Evolutionary conservation across 2,888 invertebrate species (phyloP), one percentile per base, ranked within the genome.

Genomic region (Crocallis elinguaria): DNA sequence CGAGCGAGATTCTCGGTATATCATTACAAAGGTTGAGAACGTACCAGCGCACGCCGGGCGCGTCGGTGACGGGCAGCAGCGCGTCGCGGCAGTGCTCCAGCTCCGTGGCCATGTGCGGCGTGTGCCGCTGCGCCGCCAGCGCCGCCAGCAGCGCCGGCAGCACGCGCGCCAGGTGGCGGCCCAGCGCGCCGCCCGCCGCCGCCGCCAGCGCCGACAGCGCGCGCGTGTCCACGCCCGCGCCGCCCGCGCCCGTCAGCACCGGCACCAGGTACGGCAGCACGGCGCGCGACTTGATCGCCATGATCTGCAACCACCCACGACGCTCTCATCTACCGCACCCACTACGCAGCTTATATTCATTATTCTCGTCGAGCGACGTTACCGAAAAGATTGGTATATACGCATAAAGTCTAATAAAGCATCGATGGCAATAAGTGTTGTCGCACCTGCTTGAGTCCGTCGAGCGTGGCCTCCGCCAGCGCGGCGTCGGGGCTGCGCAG

Each of bases 181-280:
- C 97, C 45, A 99, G 92, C 13, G 98, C 95, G 79, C 98, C 97
- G 35, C 98, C 98, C 36, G 99, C 98, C 3, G 98, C 98, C 17
- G 98, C 96, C 1, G 98, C 97, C 63, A 99, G 92, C 73, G 98
- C 97, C 0, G 98, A 97, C 48, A 99, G 91, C 58, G 79, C 78
- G 62, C 77, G 75, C 60, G 75, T 73, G 67, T 76, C 74, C 43
- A 63, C 69, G 9, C 69, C 73, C 42, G 64, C 72, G 36, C 58
- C 62, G 49, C 73, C 74, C 29, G 64, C 64, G 48, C 78, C 94
- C 0, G 98, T 98, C 73, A 99, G 90, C 89, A 98, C 96, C 2
- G 99, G 99, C 57, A 99, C 96, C 57, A 99, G 93, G 87, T 98
- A 99, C 0, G 99, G 99, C 65, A 99, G 91, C 48, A 99, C 98